These are phyloP conservation scores for Condylura cristata DNA, from an alignment of 2,113 vertebrate species.

Conservation along the genomic window DNA sequence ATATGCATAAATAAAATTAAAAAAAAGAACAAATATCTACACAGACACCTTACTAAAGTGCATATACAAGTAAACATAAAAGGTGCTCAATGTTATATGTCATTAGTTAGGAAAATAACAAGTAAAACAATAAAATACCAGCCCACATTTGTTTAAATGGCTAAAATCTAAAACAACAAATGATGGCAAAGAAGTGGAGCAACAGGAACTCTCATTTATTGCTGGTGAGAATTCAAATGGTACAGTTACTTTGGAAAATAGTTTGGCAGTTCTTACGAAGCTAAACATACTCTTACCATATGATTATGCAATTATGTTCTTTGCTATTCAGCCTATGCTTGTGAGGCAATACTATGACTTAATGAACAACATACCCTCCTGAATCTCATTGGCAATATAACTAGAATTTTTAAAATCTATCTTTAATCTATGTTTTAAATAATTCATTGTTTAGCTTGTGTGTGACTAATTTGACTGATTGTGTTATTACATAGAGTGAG, in stretches of 20 bases:
- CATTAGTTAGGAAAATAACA: background rate
- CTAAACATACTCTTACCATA: background rate
- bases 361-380: background rate
- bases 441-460: background rate
- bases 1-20: background rate
- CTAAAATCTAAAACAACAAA: background rate
- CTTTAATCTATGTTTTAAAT: background rate
- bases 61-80: background rate
- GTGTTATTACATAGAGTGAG: background rate
- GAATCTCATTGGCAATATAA: background rate
- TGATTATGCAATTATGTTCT: background rate
- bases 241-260: background rate
- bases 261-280: background rate
- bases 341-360: background rate
- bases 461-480: background rate
- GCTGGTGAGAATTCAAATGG: background rate
- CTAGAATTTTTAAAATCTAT: background rate
- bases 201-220: background rate
- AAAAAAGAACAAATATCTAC: background rate
- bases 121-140: background rate
- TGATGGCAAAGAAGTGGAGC: background rate
- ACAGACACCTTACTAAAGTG: background rate
- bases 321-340: background rate
- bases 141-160: background rate
- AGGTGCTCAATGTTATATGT: background rate